Evolutionary conservation across 2,797 vertebrate species (phyloP).

Genomic region (Lepus townsendii): DNA sequence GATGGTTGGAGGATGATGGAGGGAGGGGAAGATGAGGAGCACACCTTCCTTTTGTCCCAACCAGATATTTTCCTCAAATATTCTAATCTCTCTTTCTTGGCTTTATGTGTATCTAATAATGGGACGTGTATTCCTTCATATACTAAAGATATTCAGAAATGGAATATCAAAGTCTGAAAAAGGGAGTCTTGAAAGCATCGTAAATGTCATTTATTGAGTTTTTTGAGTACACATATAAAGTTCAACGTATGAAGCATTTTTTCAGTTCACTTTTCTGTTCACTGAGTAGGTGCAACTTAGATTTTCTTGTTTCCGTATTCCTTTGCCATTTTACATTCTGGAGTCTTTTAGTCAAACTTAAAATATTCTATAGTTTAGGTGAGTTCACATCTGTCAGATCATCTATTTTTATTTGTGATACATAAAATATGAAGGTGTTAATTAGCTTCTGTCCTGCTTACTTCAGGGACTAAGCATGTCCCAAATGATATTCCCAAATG

Average conservation of each 20-base stretch:
- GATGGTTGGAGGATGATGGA: too few species aligned
- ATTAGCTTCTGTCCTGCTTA: background rate
- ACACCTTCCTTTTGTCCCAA: background rate
- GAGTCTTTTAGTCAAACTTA: background rate
- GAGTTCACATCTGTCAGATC: background rate
- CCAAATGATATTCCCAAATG: background rate
- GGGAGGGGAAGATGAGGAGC: background rate
- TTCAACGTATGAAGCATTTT: background rate
- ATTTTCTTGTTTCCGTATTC: background rate
- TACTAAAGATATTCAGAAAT: background rate
- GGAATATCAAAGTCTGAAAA: background rate
- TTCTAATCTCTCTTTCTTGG: background rate
- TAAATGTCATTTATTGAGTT: background rate
- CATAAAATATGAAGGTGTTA: background rate
- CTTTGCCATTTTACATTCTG: background rate
- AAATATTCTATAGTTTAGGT: slow-evolving; percentile 10
- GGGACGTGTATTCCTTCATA: background rate
- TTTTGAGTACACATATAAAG: background rate
- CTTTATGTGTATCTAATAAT: background rate
- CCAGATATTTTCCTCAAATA: background rate
- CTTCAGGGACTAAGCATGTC: background rate
- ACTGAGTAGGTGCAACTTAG: background rate
- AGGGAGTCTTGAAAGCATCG: slow-evolving; percentile 13
- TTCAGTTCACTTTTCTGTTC: slow-evolving; percentile 1
- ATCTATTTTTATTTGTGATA: slow-evolving; percentile 30